Percentiles rank a stretch among this genome's conserved stretches.
phyloP scores from a whole-genome alignment of 2,888 invertebrate species.

The Meganola albula region DNA sequence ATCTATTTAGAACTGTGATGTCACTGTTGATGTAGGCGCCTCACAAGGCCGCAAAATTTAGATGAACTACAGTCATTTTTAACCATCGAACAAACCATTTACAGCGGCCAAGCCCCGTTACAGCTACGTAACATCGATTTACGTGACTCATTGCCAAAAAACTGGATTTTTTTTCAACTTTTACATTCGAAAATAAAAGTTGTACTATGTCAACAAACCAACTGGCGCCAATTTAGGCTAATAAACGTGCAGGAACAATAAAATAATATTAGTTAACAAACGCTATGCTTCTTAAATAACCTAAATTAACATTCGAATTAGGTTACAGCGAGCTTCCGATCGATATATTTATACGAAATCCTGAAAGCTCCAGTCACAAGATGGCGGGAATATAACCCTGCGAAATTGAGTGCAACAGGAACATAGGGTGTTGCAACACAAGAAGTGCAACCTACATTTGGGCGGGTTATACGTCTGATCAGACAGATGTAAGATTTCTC shows the following conservation, averaged over 20 bases:
- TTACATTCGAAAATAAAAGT: constrained; percentile 14
- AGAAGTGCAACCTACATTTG: constrained; percentile 54
- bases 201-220: constrained; percentile 52
- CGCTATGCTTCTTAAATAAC: constrained; percentile 30
- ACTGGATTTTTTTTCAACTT: constrained; percentile 9
- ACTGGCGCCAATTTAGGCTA: constrained; percentile 20
- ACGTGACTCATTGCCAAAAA: constrained; percentile 15
- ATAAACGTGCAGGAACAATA: constrained; percentile 12
- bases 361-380: constrained; percentile 70
- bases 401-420: constrained; percentile 42
- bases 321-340: constrained; percentile 65
- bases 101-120: constrained; percentile 13
- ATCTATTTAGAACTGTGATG: constrained; percentile 73
- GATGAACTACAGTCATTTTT: constrained; percentile 32
- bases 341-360: constrained; percentile 70
- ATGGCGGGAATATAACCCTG: constrained; percentile 68
- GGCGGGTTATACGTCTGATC: constrained; percentile 63
- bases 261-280: constrained; percentile 24
- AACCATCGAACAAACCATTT: constrained; percentile 30
- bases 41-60: constrained; percentile 51
- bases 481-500: constrained; percentile 68
- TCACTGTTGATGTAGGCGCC: constrained; percentile 60
- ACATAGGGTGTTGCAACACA: constrained; percentile 41
- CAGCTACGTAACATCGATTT: constrained; percentile 8
- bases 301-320: constrained; percentile 45